phyloP scores from a whole-genome alignment of 2,797 vertebrate species.

The Taenioides sp. region DNA sequence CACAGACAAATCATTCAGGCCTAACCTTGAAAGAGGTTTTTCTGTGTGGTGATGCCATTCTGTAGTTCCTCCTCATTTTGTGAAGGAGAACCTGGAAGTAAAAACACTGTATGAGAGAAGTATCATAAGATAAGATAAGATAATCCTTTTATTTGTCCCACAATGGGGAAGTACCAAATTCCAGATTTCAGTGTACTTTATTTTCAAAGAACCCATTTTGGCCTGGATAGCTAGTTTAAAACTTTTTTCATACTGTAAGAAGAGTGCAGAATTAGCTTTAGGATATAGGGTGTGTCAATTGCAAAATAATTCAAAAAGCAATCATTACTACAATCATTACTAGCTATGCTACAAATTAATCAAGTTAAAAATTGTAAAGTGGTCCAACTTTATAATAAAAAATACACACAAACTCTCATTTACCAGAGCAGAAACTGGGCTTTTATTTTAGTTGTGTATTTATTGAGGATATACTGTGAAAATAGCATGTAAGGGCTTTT shows the following conservation, averaged over 20 bases:
- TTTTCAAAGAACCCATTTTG: background rate
- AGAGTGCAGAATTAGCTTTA: background rate
- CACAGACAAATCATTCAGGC: slow-evolving; percentile 47
- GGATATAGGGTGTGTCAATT: background rate
- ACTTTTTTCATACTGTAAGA: background rate
- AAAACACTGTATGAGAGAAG: background rate
- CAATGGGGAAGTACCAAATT: background rate
- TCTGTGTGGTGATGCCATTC: slow-evolving; percentile 75
- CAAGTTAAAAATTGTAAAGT: no score
- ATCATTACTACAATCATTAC: background rate
- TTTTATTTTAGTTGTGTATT: background rate
- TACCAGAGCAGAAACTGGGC: background rate
- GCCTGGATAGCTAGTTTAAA: background rate
- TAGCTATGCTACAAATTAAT: background rate
- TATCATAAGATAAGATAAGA: no score
- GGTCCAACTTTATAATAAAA: no score
- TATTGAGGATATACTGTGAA: no score
- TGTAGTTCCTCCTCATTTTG: slow-evolving; percentile 71
- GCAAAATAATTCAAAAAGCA: background rate
- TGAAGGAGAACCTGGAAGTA: slow-evolving; percentile 68
- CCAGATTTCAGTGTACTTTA: background rate
- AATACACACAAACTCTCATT: background rate
- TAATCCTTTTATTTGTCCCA: no score
- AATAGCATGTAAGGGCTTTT: no score
- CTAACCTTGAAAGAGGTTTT: slow-evolving; percentile 80